These are phyloP conservation scores for Ceramica pisi DNA, from an alignment of 2,888 invertebrate genomes.

Conservation along the genomic window DNA sequence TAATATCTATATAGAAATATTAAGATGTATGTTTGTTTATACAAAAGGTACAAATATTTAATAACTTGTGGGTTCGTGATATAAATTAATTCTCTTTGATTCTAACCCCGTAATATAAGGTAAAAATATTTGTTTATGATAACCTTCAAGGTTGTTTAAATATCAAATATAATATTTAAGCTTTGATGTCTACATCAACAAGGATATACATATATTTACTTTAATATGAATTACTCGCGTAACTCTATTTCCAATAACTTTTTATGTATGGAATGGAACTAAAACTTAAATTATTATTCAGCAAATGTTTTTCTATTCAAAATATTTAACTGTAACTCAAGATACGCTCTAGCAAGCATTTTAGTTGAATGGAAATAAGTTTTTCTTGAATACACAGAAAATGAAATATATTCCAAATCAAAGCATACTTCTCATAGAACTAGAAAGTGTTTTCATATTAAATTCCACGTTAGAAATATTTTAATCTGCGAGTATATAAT, in stretches of 20 bases:
- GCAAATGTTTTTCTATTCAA: neutral
- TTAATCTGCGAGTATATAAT: conserved; percentile 38
- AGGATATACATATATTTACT: conserved; percentile 13
- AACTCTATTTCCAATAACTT: conserved; percentile 2
- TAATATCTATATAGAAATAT: neutral
- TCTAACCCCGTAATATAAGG: neutral
- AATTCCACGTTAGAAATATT: conserved; percentile 22
- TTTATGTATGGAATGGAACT: neutral
- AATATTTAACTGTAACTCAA: neutral
- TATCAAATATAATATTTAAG: conserved; percentile 28
- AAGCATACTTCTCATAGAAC: conserved; percentile 8
- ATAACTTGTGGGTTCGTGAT: conserved; percentile 24
- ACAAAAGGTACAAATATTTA: conserved; percentile 8
- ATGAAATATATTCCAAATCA: conserved; percentile 16
- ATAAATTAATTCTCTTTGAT: conserved; percentile 36
- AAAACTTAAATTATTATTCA: neutral
- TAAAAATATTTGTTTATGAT: conserved; percentile 10
- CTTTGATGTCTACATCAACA: conserved; percentile 36
- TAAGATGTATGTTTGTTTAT: neutral
- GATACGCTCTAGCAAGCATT: neutral
- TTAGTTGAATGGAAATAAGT: conserved; percentile 4
- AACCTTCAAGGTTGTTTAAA: conserved; percentile 21
- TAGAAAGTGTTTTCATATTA: neutral
- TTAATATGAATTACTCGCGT: conserved; percentile 5
- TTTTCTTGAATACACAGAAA: conserved; percentile 4